phyloP scores from a whole-genome alignment of 2,113 vertebrate genomes.

The Eulemur macaco region DNA sequence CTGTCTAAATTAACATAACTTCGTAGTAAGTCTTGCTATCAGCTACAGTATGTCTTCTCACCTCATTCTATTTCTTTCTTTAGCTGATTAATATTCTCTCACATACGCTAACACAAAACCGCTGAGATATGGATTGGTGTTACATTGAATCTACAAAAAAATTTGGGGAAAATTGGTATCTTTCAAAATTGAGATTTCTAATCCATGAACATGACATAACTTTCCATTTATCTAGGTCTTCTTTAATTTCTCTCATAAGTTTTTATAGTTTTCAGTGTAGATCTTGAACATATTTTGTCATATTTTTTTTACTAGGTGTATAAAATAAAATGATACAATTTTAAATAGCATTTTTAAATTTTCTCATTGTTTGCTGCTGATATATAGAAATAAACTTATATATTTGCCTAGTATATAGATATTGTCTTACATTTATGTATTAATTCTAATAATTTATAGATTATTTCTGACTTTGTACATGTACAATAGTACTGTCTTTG shows the following conservation, averaged over 20 bases:
- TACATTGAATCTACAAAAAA: neutral
- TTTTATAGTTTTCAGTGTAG: neutral
- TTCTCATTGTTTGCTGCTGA: neutral
- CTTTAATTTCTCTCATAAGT: neutral
- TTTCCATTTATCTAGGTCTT: neutral
- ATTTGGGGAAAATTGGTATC: neutral
- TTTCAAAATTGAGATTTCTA: neutral
- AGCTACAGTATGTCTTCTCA: neutral
- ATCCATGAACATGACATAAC: neutral
- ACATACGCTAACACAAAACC: neutral
- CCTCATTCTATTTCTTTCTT: constrained; percentile 6
- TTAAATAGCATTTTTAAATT: neutral
- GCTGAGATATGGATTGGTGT: neutral
- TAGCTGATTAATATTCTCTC: neutral
- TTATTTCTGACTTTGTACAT: neutral
- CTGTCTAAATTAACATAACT: neutral
- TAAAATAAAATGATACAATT: neutral
- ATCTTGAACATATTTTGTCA: neutral
- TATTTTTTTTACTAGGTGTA: neutral
- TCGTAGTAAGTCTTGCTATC: neutral
- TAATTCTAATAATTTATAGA: neutral
- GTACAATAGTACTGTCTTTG: neutral
- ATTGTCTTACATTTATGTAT: neutral
- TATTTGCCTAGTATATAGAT: neutral
- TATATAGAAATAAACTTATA: neutral